These are phyloP conservation scores for Drosophila setosimentum DNA, from an alignment of 2,888 invertebrate species.

Conservation along the genomic window DNA sequence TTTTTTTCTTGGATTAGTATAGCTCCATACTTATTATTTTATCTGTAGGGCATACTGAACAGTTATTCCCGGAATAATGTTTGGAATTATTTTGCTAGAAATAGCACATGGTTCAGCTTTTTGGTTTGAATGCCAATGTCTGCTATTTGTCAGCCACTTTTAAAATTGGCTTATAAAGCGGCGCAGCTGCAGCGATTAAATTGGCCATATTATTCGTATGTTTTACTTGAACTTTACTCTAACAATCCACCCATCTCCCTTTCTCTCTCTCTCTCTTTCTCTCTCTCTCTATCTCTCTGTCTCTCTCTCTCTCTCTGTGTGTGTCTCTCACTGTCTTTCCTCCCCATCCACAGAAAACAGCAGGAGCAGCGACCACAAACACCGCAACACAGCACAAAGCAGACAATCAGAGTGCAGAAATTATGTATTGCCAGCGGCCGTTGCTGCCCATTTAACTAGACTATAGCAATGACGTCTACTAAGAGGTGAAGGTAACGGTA, in stretches of 20 bases:
- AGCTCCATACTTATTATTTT: neutral
- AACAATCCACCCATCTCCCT: neutral
- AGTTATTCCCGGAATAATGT: slow-evolving; percentile 21
- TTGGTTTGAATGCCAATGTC: slow-evolving; percentile 51
- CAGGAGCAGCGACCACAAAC: slow-evolving; percentile 31
- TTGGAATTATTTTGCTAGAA: slow-evolving; percentile 22
- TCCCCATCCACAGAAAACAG: neutral
- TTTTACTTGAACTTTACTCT: slow-evolving; percentile 39
- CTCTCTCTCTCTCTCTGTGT: too few relatives aligned
- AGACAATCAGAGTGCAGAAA: slow-evolving; percentile 58
- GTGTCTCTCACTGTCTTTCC: neutral
- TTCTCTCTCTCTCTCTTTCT: neutral
- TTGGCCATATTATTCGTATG: slow-evolving; percentile 69
- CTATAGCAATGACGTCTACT: slow-evolving; percentile 18
- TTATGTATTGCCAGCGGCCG: slow-evolving; percentile 68
- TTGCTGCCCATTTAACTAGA: slow-evolving; percentile 60
- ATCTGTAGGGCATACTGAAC: slow-evolving; percentile 12
- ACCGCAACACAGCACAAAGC: slow-evolving; percentile 28
- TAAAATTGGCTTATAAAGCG: slow-evolving; percentile 53
- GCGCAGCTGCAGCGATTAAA: slow-evolving; percentile 69
- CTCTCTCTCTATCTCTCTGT: neutral
- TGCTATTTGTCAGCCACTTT: slow-evolving; percentile 58
- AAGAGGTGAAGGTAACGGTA: slow-evolving; percentile 6
- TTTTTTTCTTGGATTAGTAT: neutral
- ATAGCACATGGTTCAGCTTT: slow-evolving; percentile 27